Percentiles rank a stretch among this genome's conserved stretches.
Conservation (phyloP, 2,888 invertebrate genomes). For the Sepiola atlantica region DNA sequence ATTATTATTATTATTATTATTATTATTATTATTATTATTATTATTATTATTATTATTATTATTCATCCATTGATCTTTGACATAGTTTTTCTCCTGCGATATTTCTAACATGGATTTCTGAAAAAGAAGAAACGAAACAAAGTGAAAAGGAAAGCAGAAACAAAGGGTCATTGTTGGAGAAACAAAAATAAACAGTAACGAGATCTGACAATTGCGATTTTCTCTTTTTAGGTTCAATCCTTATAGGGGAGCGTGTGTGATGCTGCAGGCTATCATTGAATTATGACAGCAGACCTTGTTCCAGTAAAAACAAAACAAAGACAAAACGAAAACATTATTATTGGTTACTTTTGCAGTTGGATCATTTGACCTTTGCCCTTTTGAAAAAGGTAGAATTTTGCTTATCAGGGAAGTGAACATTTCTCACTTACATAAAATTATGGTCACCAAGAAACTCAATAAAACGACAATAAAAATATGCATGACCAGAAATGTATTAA, state of each 20-base stretch:
- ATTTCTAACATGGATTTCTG: neutral
- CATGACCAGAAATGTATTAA: no score
- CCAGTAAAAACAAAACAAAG: no score
- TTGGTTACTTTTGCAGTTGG: neutral
- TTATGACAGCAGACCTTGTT: neutral
- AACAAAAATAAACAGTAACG: neutral
- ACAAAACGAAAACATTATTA: neutral
- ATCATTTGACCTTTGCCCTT: neutral
- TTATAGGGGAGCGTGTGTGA: neutral
- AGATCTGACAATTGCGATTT: neutral
- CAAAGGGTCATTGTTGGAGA: neutral
- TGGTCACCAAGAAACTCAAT: no score
- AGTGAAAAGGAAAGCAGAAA: neutral
- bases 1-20: no score
- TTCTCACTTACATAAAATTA: no score
- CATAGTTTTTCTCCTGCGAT: neutral
- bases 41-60: no score
- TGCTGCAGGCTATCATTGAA: neutral
- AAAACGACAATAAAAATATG: no score
- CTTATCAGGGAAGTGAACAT: neutral
- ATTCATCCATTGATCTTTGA: neutral
- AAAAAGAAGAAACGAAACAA: neutral
- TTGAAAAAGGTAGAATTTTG: neutral
- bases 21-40: no score
- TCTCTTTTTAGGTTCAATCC: neutral